A percentile compares a stretch with the other conserved stretches of the same genome.
Conservation (phyloP, 2,888 invertebrate genomes). For the Rugalucina vietnamica region DNA sequence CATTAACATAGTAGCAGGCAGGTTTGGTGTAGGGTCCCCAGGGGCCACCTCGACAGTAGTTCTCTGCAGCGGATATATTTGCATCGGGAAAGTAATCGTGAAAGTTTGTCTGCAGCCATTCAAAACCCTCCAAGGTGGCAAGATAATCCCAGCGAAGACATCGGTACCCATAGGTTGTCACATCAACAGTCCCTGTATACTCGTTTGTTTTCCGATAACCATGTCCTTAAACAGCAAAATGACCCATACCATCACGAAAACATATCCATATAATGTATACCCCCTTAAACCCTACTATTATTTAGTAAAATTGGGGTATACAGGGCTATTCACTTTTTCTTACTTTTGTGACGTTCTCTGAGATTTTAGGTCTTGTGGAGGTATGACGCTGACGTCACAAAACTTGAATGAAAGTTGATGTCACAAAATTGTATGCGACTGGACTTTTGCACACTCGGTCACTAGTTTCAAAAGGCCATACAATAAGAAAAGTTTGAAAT, state of each 20-base stretch:
- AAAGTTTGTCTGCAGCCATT: too few species aligned
- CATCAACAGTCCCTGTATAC: background rate
- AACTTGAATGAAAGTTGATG: too few species aligned
- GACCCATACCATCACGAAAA: background rate
- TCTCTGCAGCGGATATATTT: background rate
- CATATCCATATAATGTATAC: background rate
- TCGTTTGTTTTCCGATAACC: background rate
- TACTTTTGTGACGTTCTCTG: background rate
- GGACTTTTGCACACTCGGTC: too few species aligned
- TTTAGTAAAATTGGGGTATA: background rate
- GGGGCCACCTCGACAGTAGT: background rate
- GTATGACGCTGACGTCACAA: too few species aligned
- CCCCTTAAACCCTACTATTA: background rate
- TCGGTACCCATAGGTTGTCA: background rate
- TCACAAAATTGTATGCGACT: too few species aligned
- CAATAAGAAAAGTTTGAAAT: too few species aligned
- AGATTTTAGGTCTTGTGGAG: too few species aligned
- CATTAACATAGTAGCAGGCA: background rate
- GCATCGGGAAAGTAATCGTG: background rate
- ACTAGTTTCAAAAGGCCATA: too few species aligned
- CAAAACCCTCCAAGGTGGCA: background rate
- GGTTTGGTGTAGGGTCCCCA: background rate
- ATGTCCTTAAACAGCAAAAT: background rate
- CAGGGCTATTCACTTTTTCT: background rate
- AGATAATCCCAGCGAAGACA: background rate